These are phyloP conservation scores for Venustaconcha ellipsiformis DNA, from an alignment of 1,140 invertebrate genomes.

Conservation along the genomic window DNA sequence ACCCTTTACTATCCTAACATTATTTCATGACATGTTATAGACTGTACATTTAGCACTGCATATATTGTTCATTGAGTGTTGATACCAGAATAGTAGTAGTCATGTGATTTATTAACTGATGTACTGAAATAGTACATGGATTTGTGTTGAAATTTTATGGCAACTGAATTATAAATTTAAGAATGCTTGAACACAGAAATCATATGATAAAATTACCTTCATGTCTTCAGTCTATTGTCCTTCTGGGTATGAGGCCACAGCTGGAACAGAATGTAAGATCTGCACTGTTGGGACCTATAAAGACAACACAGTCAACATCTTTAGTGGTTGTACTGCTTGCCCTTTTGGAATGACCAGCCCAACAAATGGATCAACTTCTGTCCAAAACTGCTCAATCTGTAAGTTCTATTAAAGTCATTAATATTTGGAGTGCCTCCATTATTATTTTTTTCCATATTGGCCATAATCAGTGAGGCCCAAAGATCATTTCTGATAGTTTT, in stretches of 20 bases:
- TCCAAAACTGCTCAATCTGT: slow-evolving; percentile 15
- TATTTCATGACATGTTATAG: no score
- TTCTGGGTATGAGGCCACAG: slow-evolving; percentile 10
- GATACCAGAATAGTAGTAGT: no score
- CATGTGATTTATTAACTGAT: no score
- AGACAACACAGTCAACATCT: slow-evolving; percentile 9
- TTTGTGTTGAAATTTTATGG: no score
- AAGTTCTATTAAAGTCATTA: slow-evolving; percentile 2
- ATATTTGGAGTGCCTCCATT: neutral
- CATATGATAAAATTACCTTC: neutral
- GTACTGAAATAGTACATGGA: no score
- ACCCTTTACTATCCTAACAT: no score
- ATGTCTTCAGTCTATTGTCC: slow-evolving; percentile 20
- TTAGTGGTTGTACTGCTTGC: slow-evolving; percentile 1
- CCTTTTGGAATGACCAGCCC: neutral
- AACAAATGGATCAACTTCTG: neutral
- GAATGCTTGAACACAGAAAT: neutral
- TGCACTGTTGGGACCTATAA: slow-evolving; percentile 14
- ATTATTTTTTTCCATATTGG: neutral
- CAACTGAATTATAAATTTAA: neutral
- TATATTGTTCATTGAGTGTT: no score
- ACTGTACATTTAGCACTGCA: no score
- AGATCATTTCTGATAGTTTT: no score
- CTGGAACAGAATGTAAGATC: neutral
- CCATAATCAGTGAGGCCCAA: no score